Conservation (phyloP, 2,113 vertebrate genomes). For the Chaetodon auriga region DNA sequence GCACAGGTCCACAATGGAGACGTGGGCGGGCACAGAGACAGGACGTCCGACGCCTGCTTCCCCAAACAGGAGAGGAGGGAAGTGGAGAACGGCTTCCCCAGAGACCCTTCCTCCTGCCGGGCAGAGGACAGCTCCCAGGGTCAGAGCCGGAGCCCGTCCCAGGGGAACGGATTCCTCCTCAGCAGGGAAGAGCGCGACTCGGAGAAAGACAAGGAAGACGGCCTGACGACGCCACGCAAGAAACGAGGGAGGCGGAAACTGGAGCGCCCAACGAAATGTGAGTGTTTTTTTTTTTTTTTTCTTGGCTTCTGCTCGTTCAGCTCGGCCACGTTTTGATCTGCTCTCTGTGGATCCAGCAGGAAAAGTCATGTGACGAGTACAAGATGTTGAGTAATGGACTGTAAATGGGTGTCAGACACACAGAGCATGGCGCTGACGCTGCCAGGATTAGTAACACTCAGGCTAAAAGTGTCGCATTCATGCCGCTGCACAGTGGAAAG, state of each 20-base stretch:
- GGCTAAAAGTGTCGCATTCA: conserved; percentile 23
- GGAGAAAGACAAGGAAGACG: conserved; percentile 87
- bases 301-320: not conserved
- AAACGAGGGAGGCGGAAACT: conserved; percentile 91
- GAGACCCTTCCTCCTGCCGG: conserved; percentile 72
- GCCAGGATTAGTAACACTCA: conserved; percentile 38
- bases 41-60: conserved; percentile 70
- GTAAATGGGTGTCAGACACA: conserved; percentile 36
- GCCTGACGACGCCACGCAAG: conserved; percentile 80
- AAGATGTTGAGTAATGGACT: conserved; percentile 48
- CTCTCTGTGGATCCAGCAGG: conserved; percentile 14
- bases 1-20: conserved; percentile 92
- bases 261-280: conserved; percentile 89
- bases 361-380: conserved; percentile 37
- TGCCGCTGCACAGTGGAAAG: not conserved
- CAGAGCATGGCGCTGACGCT: conserved; percentile 11
- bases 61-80: conserved; percentile 84
- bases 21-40: conserved; percentile 73
- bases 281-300: conserved; percentile 66
- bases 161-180: conserved; percentile 90
- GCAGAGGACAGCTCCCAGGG: conserved; percentile 66
- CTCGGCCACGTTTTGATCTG: conserved; percentile 37
- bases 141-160: conserved; percentile 81
- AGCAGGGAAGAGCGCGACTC: conserved; percentile 86
- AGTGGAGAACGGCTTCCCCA: conserved; percentile 85